Base-by-base conservation (phyloP, 2,113 vertebrate genomes). In the Cranoglanis bouderius region DNA sequence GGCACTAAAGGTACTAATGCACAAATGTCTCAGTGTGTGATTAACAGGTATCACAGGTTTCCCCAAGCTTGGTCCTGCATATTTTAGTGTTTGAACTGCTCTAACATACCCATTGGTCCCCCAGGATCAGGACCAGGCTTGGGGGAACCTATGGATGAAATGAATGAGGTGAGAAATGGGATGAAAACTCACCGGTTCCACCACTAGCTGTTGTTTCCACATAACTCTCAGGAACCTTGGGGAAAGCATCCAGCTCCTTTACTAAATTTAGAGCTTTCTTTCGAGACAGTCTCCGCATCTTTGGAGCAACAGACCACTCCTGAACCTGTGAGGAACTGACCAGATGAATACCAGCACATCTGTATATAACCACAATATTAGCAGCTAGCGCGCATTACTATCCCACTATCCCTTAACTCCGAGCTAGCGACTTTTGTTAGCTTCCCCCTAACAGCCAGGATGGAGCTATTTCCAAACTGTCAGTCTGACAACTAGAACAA, bases 171-270 rank as follows among this genome's bases (percentile, higher is more conserved):
- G 1, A 12, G 24, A 75, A 75, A 53, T 12, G 3, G 38, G 32
- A n/a, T 26, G 21, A 59, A 7, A 84, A 18, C 91, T 57, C 89
- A 99, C 98, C 98, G 92, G 98, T 99, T 87, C 98, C 98, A 88
- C 98, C 98, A 0, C 96, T 98, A 0, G 97, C 96, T 85, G 98
- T 96, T 8, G 98, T 97, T 94, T 99, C 97, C 92, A 99, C 97
- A 91, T 99, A 99, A 94, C 98, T 99, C 59, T 98, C 97, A 53
- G 98, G 98, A 89, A 99, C 96, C 94, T 99, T 99, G 0, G 98
- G 98, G 88, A 99, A 99, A 83, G 98, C 98, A 92, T 99, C 98
- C 93, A 99, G 88, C 89, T 99, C 98, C 92, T 96, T 99, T 89
- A 99, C 96, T 94, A 99, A 95, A 94, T 93, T 97, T 94, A 99